These are phyloP conservation scores for Trichoplusia ni DNA, from an alignment of 1,140 invertebrate species.

Conservation along the genomic window DNA sequence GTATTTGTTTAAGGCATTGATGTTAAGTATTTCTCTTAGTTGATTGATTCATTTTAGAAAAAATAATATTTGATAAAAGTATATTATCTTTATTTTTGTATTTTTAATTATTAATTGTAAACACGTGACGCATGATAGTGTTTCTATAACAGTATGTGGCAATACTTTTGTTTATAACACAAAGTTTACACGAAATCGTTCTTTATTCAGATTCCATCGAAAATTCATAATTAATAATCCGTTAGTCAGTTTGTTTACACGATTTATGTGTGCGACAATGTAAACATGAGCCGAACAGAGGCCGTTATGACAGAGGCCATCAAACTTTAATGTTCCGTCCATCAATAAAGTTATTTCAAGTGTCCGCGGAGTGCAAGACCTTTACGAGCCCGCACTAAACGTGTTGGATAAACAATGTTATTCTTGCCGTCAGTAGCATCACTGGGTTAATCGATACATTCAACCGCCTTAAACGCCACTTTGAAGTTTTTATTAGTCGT, in stretches of 20 bases:
- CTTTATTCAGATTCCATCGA: no score
- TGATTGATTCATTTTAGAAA: no score
- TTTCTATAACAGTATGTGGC: no score
- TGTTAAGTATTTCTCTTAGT: no score
- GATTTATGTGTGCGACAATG: conserved; percentile 18
- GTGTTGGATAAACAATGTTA: conserved; percentile 26
- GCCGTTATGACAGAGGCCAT: conserved; percentile 38
- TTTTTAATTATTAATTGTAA: no score
- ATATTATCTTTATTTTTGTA: no score
- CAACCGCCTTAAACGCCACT: conserved; percentile 3
- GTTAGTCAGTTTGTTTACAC: background rate
- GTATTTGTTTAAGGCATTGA: no score
- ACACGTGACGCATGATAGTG: no score
- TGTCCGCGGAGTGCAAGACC: conserved; percentile 25
- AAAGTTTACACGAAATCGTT: no score
- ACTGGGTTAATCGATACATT: conserved; percentile 1
- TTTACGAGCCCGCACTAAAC: conserved; percentile 23
- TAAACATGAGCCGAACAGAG: conserved; percentile 7
- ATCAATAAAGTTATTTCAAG: conserved; percentile 52
- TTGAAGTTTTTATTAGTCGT: conserved; percentile 12
- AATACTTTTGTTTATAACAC: background rate
- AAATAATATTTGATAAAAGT: no score
- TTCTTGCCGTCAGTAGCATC: conserved; percentile 11
- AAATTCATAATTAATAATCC: conserved; percentile 3
- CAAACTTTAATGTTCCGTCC: conserved; percentile 41